These are phyloP conservation scores for Bicyclus anynana DNA, from an alignment of 1,140 invertebrate species.

Conservation along the genomic window DNA sequence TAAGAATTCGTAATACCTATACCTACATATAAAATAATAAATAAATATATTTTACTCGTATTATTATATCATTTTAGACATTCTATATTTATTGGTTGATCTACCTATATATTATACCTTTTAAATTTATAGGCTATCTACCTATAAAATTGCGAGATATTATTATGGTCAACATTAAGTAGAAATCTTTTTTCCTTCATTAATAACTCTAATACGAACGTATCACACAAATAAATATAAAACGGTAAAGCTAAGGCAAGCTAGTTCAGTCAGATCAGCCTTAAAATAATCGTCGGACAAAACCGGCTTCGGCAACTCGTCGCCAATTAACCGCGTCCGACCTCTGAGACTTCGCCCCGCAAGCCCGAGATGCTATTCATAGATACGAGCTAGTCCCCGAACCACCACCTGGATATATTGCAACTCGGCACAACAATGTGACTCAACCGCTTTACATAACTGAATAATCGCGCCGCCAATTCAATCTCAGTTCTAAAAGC, in stretches of 20 bases:
- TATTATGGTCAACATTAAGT: no score
- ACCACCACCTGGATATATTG: slow-evolving; percentile 29
- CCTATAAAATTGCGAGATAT: no score
- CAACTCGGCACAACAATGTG: slow-evolving; percentile 26
- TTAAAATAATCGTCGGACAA: slow-evolving; percentile 64
- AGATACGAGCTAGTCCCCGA: slow-evolving; percentile 31
- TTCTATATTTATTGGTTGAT: no score
- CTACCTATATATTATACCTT: no score
- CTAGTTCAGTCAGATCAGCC: slow-evolving; percentile 49
- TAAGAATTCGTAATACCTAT: no score
- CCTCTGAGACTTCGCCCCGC: slow-evolving; percentile 51
- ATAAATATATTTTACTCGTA: no score
- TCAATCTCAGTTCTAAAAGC: slow-evolving; percentile 7
- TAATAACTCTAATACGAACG: neutral
- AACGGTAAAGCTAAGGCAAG: slow-evolving; percentile 11
- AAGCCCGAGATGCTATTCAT: slow-evolving; percentile 47
- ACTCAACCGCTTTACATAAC: slow-evolving; percentile 31
- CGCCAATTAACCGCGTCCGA: slow-evolving; percentile 71
- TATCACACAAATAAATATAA: neutral
- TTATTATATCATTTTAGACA: no score
- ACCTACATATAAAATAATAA: no score
- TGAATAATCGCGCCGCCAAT: slow-evolving; percentile 18
- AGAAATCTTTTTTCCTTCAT: neutral
- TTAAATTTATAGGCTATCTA: no score
- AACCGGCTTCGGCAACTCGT: slow-evolving; percentile 63